A percentile compares a stretch with the other conserved stretches of the same genome.
These are phyloP conservation scores for Drosophila malerkotliana DNA, from an alignment of 1,140 invertebrate species.

Conservation along the genomic window DNA sequence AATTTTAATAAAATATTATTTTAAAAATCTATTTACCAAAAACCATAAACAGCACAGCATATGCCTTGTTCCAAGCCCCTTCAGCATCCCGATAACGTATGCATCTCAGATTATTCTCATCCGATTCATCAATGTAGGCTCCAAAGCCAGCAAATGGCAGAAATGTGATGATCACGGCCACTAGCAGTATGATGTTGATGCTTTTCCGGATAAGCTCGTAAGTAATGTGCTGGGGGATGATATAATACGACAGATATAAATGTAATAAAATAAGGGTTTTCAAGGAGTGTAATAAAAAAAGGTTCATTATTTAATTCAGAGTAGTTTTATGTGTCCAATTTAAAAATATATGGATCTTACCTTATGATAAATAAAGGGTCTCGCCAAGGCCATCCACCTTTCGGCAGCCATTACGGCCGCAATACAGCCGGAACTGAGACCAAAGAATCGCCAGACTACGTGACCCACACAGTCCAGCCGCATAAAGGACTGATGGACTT, in stretches of 20 bases:
- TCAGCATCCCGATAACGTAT: slow-evolving; percentile 89
- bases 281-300: no score
- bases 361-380: slow-evolving; percentile 95
- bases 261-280: neutral
- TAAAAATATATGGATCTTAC: slow-evolving; percentile 82
- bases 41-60: slow-evolving; percentile 91
- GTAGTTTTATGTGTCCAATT: no score
- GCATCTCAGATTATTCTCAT: slow-evolving; percentile 84
- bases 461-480: slow-evolving; percentile 88
- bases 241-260: no score
- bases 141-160: slow-evolving; percentile 92
- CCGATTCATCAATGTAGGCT: slow-evolving; percentile 87
- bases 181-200: slow-evolving; percentile 89
- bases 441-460: slow-evolving; percentile 91
- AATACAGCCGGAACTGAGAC: slow-evolving; percentile 93
- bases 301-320: no score
- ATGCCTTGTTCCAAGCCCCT: slow-evolving; percentile 87
- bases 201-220: slow-evolving; percentile 89
- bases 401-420: slow-evolving; percentile 94
- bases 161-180: slow-evolving; percentile 89
- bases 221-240: slow-evolving; percentile 89
- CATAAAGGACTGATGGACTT: slow-evolving; percentile 67
- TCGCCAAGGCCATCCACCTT: slow-evolving; percentile 92
- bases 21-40: slow-evolving; percentile 86
- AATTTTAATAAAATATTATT: no score